Conservation (phyloP, 23 tunicate species). For the Styela clava region DNA sequence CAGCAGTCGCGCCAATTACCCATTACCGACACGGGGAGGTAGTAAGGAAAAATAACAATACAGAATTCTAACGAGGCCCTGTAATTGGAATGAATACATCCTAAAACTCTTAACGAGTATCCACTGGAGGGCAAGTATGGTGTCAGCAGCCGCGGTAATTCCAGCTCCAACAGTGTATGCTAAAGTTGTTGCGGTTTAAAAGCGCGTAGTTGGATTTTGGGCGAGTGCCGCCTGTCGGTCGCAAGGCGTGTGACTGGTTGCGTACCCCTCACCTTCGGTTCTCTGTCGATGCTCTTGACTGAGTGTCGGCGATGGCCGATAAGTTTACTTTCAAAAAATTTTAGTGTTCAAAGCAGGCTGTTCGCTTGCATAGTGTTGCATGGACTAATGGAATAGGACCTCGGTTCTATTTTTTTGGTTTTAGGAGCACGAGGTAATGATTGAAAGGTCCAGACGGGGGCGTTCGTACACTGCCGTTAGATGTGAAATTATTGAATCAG, state of each 20-base stretch:
- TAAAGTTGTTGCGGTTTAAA: constrained; percentile 67
- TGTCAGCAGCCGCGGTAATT: constrained; percentile 93
- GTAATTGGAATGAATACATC: constrained; percentile 57
- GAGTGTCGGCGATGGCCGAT: too few species aligned
- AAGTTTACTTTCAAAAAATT: not conserved
- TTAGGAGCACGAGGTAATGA: constrained; percentile 49
- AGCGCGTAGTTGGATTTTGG: constrained; percentile 51
- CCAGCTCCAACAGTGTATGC: too few species aligned
- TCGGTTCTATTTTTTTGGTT: too few species aligned
- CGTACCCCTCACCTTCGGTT: too few species aligned
- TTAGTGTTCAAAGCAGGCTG: constrained; percentile 49
- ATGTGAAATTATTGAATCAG: constrained; percentile 73
- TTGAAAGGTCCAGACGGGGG: constrained; percentile 82
- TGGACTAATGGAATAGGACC: too few species aligned
- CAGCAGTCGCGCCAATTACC: constrained; percentile 87
- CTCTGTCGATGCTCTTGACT: too few species aligned
- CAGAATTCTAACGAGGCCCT: constrained; percentile 64
- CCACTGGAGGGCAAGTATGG: constrained; percentile 81
- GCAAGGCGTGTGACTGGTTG: constrained; percentile 22
- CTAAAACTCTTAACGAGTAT: constrained; percentile 59
- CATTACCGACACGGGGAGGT: constrained; percentile 82
- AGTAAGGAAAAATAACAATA: constrained; percentile 72
- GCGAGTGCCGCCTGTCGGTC: constrained; percentile 5
- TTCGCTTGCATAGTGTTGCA: too few species aligned
- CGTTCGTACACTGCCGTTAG: too few species aligned